Conservation (phyloP, 2,113 vertebrate species). For the Corythaixoides concolor region DNA sequence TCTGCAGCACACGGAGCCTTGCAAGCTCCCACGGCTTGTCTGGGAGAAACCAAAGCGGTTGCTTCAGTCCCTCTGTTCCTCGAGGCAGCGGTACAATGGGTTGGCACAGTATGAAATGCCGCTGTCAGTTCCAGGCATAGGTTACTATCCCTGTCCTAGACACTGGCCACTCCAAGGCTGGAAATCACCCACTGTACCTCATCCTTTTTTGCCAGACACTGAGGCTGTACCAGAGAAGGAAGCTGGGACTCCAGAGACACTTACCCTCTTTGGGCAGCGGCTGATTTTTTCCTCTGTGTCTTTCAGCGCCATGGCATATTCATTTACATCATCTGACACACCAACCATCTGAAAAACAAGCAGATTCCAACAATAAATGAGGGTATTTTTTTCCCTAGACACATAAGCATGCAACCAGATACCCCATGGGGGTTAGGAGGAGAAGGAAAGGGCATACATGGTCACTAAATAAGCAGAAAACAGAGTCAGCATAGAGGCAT, state of each 20-base stretch:
- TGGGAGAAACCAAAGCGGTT: neutral
- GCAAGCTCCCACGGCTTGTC: neutral
- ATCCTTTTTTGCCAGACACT: neutral
- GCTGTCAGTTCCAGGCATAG: neutral
- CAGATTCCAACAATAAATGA: neutral
- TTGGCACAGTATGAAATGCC: neutral
- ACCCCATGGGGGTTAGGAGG: fast-evolving
- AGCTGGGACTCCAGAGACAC: neutral
- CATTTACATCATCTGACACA: conserved; percentile 94
- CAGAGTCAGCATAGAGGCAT: neutral
- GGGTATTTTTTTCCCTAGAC: neutral
- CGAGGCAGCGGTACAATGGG: neutral
- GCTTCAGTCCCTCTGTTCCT: neutral
- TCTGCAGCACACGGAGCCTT: neutral
- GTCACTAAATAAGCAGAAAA: neutral
- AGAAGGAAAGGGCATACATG: neutral
- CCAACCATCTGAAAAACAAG: conserved; percentile 90
- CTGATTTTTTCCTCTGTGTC: conserved; percentile 96
- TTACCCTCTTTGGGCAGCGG: conserved; percentile 87
- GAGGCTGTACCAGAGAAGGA: neutral
- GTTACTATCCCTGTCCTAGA: neutral
- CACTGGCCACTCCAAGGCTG: neutral
- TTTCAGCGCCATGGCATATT: conserved; percentile 92
- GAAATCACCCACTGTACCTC: neutral
- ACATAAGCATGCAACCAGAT: neutral